Evolutionary conservation across 2,888 invertebrate species (phyloP).

Genomic region (Ophion ellenae): DNA sequence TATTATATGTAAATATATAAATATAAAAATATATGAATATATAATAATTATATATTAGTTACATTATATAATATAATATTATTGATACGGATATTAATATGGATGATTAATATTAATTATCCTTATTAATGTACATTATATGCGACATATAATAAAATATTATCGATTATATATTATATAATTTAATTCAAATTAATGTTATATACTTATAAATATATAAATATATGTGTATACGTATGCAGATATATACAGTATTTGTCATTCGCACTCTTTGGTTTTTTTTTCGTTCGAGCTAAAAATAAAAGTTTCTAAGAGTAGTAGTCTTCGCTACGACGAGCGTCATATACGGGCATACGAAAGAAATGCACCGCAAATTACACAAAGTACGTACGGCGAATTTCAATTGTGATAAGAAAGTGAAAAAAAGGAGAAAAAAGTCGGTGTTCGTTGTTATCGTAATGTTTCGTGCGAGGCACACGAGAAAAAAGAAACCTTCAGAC

Average conservation of each 20-base stretch:
- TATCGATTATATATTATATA: background rate
- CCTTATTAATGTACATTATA: too few relatives aligned
- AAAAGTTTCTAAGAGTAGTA: slow-evolving; percentile 45
- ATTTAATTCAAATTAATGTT: background rate
- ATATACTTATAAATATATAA: background rate
- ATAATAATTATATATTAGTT: too few relatives aligned
- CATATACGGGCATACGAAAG: slow-evolving; percentile 53
- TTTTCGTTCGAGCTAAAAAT: slow-evolving; percentile 52
- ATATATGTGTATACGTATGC: background rate
- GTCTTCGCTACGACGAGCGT: slow-evolving; percentile 59
- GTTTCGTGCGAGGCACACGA: slow-evolving; percentile 15
- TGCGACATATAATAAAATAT: too few relatives aligned
- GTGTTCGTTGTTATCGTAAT: slow-evolving; percentile 9
- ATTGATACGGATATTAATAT: too few relatives aligned
- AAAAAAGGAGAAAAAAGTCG: slow-evolving; percentile 1
- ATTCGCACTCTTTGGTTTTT: slow-evolving; percentile 61
- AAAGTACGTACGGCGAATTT: slow-evolving; percentile 8
- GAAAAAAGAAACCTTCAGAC: slow-evolving; percentile 12
- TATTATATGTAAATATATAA: too few relatives aligned
- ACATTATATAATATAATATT: too few relatives aligned
- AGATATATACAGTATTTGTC: slow-evolving; percentile 38
- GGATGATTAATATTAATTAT: too few relatives aligned
- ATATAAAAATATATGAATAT: too few relatives aligned
- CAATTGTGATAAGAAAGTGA: slow-evolving; percentile 24
- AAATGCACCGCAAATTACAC: slow-evolving; percentile 48